Evolutionary conservation across 2,113 vertebrate species (phyloP).

Genomic region (human): GRCh38 chr12:111940501-111941000

Average conservation of each 20-base stretch:
- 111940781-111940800: not conserved
- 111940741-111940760: not conserved
- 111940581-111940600: not conserved
- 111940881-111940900: not conserved
- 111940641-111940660: not conserved
- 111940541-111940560: too few species aligned
- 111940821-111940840: not conserved
- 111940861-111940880: not conserved
- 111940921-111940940: not conserved
- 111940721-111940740: slow-evolving; percentile 21
- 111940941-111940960: not conserved
- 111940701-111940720: not conserved
- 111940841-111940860: not conserved
- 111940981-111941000: not conserved
- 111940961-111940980: not conserved
- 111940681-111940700: not conserved
- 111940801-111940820: not conserved
- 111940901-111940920: not conserved
- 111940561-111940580: too few species aligned
- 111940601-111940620: not conserved
- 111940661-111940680: not conserved
- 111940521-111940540: too few species aligned
- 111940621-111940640: not conserved
- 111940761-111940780: not conserved
- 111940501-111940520: too few species aligned